Evolutionary conservation across 2,888 invertebrate species (phyloP).

Genomic region (Argyresthia albistria): DNA sequence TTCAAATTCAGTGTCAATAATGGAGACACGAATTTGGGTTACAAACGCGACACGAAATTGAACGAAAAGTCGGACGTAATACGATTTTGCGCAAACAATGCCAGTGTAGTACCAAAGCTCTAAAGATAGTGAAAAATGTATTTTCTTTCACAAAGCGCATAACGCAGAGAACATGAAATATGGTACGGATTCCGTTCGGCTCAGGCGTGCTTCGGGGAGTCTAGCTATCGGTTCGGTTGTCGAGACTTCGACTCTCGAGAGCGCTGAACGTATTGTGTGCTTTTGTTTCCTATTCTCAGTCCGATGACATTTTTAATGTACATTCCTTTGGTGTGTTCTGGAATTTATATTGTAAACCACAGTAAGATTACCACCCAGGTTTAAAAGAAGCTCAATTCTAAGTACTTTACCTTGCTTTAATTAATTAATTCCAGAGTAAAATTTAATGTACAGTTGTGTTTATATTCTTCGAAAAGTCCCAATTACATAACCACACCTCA

Average conservation of each 20-base stretch:
- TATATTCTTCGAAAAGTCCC: too few relatives aligned
- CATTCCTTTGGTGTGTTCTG: background rate
- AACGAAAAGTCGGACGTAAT: background rate
- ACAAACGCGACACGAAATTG: background rate
- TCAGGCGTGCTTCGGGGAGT: constrained; percentile 52
- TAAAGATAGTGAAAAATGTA: constrained; percentile 67
- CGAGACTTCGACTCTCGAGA: constrained; percentile 50
- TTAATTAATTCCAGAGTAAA: too few relatives aligned
- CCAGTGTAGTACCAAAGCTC: constrained; percentile 28
- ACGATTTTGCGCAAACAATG: constrained; percentile 21
- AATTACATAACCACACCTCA: too few relatives aligned
- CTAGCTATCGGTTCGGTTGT: constrained; percentile 43
- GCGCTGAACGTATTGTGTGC: constrained; percentile 51
- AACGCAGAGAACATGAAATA: constrained; percentile 66
- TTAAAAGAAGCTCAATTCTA: too few relatives aligned
- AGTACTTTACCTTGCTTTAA: too few relatives aligned
- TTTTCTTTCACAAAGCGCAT: constrained; percentile 69
- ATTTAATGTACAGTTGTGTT: too few relatives aligned
- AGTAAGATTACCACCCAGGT: too few relatives aligned
- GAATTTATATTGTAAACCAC: background rate
- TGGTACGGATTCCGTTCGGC: constrained; percentile 60
- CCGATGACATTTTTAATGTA: constrained; percentile 33
- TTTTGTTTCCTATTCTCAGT: constrained; percentile 45
- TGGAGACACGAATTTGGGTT: background rate
- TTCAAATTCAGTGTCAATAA: background rate